Evolutionary conservation across 2,113 vertebrate genomes (phyloP), one percentile per base, ranked within the genome.

Genomic region (Phycodurus eques): DNA sequence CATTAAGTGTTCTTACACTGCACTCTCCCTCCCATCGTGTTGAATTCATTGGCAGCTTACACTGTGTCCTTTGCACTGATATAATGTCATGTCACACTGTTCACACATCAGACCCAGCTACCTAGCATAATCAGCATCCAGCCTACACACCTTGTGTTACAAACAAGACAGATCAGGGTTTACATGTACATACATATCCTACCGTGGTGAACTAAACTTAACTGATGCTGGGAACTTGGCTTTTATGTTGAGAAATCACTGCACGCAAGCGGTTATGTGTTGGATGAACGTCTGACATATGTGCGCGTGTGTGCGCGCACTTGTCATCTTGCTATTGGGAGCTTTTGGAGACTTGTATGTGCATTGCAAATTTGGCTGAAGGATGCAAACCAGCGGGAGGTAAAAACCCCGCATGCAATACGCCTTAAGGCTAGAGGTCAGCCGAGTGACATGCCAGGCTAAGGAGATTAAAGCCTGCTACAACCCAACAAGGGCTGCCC

Each of bases 381-480:
- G 68, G 79, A 82, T 68, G 74, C 66, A 80, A 79, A 82, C 42
- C 78, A 71, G 78, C 49, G 49, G 73, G 74, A 78, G 72, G 70
- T 72, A 88, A 87, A 88, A 75, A 77, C 67, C 60, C 74, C 69
- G 53, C 73, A 67, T 57, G 72, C 70, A 80, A 44, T 80, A 65
- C 69, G 76, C 77, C 77, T 79, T 72, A 60, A 42, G 88, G 81
- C 62, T 71, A 61, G 74, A 82, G 87, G 86, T 91, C 85, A 89
- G 72, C 43, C 4, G 59, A 75, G 79, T 79, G 84, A 81, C 88
- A 82, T 86, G 86, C 80, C 83, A 90, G 73, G 82, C 85, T 91
- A 90, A 90, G 83, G 77, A 88, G 91, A 88, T 92, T 91, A 90
- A 72, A 74, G 70, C 59, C 78, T 44, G 62, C 76, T 72, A 42